phyloP scores from a whole-genome alignment of 2,888 invertebrate species.

The Ditula angustiorana region DNA sequence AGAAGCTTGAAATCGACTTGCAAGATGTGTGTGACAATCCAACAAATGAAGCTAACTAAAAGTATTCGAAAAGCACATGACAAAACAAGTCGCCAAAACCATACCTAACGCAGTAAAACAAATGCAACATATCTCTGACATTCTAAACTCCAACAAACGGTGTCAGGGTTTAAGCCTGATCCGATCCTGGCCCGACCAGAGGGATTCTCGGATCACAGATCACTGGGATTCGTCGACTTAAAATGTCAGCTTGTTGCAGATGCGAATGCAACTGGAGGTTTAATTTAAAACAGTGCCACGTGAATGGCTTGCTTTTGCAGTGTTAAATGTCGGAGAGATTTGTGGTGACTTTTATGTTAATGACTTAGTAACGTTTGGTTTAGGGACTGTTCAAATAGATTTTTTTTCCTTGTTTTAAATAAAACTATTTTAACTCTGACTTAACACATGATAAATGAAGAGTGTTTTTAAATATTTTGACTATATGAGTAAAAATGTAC shows the following conservation, averaged over 20 bases:
- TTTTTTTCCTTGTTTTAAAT: too few species aligned
- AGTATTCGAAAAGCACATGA: too few species aligned
- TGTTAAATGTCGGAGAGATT: too few species aligned
- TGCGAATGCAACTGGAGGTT: not conserved
- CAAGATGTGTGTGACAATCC: too few species aligned
- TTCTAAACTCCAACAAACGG: conserved; percentile 21
- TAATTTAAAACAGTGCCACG: conserved; percentile 1
- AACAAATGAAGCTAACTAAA: too few species aligned
- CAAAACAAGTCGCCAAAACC: too few species aligned
- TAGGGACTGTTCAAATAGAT: too few species aligned
- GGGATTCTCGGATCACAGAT: conserved; percentile 24
- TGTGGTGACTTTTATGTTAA: not conserved
- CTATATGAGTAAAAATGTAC: too few species aligned
- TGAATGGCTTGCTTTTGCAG: conserved; percentile 3
- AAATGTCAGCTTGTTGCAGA: conserved; percentile 21
- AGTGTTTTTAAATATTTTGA: too few species aligned
- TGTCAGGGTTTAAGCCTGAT: conserved; percentile 20
- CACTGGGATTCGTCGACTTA: conserved; percentile 26
- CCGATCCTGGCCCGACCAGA: conserved; percentile 9
- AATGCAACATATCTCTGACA: conserved; percentile 27
- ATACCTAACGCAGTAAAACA: not conserved
- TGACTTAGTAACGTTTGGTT: not conserved
- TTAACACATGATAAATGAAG: too few species aligned
- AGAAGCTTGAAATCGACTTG: too few species aligned
- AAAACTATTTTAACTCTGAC: too few species aligned